Percentiles rank a stretch among this genome's conserved stretches.
phyloP scores from a whole-genome alignment of 2,797 vertebrate species.

The Lycodopsis pacificus region DNA sequence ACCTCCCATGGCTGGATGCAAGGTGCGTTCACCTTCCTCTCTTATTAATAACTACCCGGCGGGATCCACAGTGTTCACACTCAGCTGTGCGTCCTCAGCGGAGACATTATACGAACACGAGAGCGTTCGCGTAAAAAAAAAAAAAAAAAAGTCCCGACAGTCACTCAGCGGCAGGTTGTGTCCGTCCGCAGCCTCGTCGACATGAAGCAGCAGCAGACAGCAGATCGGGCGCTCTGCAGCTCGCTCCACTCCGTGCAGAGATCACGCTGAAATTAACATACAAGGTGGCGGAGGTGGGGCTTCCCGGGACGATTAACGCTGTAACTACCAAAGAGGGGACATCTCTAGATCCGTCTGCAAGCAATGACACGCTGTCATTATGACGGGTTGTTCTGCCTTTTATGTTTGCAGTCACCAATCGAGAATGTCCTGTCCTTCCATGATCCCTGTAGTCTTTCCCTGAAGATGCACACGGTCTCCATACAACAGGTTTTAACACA shows the following conservation, averaged over 20 bases:
- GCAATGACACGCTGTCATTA: background rate
- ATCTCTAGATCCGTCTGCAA: background rate
- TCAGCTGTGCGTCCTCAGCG: slow-evolving; percentile 59
- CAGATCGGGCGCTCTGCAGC: slow-evolving; percentile 27
- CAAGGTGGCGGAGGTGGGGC: slow-evolving; percentile 81
- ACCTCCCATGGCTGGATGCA: slow-evolving; percentile 89
- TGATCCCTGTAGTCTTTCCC: background rate
- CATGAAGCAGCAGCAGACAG: slow-evolving; percentile 38
- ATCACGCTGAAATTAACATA: slow-evolving; percentile 78
- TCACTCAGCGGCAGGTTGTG: slow-evolving; percentile 32
- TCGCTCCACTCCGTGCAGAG: slow-evolving; percentile 37
- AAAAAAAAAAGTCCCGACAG: slow-evolving; percentile 23
- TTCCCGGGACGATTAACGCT: slow-evolving; percentile 61
- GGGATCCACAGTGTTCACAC: slow-evolving; percentile 45
- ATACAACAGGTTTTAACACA: background rate
- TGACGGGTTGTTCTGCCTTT: background rate
- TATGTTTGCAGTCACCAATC: background rate
- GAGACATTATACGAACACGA: slow-evolving; percentile 53
- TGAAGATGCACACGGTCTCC: background rate
- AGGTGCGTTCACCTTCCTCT: slow-evolving; percentile 78
- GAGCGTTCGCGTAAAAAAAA: background rate
- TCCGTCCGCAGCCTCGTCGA: slow-evolving; percentile 39
- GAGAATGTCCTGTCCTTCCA: background rate
- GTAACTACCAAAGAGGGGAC: slow-evolving; percentile 35
- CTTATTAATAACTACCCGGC: slow-evolving; percentile 21